Base-by-base conservation (phyloP, 1,140 invertebrate genomes). In the Drosophila willistoni region DNA sequence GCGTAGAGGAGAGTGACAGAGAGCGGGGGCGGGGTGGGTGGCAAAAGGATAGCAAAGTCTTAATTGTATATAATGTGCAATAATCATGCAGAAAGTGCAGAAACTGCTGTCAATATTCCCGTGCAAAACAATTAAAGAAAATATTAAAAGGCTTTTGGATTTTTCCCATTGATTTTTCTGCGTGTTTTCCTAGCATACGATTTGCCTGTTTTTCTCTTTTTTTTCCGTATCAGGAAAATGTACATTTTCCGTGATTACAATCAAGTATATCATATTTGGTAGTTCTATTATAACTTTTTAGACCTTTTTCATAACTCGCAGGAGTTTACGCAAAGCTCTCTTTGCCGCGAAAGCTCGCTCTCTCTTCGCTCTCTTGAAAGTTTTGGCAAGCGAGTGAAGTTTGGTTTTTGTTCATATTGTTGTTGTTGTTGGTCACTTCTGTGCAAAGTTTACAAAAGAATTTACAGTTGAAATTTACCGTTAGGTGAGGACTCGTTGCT, bases 391-490 rank as follows among this genome's bases (percentile, higher is more conserved):
- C 68, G 39, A 61, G 34, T 61, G 34, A 42, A 61, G 59, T 41
- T 39, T 41, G 25, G 34, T 60, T 60, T n/a, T 41, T 60, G 13
- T 34, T 25, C 29, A n/a, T n/a, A n/a, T 7, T 42, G 44, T 14
- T 51, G 12, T 63, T 17, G 17, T 39, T 51, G 44, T 51, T 51
- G 17, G 44, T 51, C 44, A 51, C 9, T 51, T 51, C 19, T 17
- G 44, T 29, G 29, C 44, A 47, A 47, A 47, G 44, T 47, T 47
- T 47, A 51, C 75, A 75, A 75, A 62, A 10, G 34, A 65, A 64
- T 75, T 75, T 75, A 75, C 72, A 75, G 68, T 74, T 75, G 39
- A 56, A 17, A 51, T 63, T 41, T 57, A 55, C 47, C 72, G 57
- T 75, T 75, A 55, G 57, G 33, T 60, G 57, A 51, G 34, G 57